Conservation (phyloP, 2,888 invertebrate species). For the Andrena praecox region DNA sequence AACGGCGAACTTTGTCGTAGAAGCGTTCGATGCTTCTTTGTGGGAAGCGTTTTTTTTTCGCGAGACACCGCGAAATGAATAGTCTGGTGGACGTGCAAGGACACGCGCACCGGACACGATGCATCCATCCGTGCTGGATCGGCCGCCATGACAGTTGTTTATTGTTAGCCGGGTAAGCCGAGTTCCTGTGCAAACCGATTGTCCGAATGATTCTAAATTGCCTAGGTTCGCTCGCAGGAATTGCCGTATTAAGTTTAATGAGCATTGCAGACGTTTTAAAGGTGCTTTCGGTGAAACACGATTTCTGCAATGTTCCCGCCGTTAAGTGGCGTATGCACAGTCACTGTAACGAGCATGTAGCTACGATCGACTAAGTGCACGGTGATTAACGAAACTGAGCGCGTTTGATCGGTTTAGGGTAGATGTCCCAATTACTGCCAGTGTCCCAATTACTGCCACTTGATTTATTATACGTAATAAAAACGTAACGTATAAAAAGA, state of each 20-base stretch:
- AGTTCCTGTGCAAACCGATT: conserved; percentile 52
- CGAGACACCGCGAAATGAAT: conserved; percentile 64
- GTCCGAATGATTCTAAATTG: conserved; percentile 51
- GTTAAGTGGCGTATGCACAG: neutral
- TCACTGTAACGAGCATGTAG: neutral
- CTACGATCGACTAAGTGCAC: neutral
- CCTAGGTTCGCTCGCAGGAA: conserved; percentile 34
- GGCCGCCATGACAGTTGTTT: conserved; percentile 49
- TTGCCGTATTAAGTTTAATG: conserved; percentile 36
- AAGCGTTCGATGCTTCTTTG: neutral
- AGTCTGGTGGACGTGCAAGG: conserved; percentile 74
- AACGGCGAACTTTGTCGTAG: neutral
- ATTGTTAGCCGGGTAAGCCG: conserved; percentile 56
- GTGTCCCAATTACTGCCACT: no score
- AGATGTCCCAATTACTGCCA: no score
- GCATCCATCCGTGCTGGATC: conserved; percentile 71
- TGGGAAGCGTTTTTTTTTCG: conserved; percentile 30
- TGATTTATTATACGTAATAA: no score
- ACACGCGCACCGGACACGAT: conserved; percentile 74
- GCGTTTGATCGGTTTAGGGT: no score
- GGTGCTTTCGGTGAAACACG: neutral
- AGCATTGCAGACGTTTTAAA: conserved; percentile 30
- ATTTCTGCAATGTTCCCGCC: conserved; percentile 4
- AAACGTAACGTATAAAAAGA: no score
- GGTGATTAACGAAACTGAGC: neutral